phyloP scores from a whole-genome alignment of 2,888 invertebrate species.

The Pachydiplax longipennis region DNA sequence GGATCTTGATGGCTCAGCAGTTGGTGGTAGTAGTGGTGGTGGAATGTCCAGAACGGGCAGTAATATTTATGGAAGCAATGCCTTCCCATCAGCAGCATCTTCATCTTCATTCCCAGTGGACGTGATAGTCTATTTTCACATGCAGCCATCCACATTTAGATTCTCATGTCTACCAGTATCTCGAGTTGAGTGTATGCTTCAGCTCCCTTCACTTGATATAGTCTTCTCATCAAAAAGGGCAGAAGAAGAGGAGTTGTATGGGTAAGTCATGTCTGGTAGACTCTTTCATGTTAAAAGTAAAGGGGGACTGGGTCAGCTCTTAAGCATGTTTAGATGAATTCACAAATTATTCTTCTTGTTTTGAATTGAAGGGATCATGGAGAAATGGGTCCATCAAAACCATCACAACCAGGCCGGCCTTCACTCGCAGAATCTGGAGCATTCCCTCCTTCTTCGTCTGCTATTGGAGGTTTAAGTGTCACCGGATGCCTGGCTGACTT shows the following conservation, averaged over 20 bases:
- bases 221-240: slow-evolving; percentile 94
- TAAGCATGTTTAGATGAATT: neutral
- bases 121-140: slow-evolving; percentile 97
- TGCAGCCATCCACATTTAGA: slow-evolving; percentile 95
- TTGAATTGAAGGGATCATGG: slow-evolving; percentile 14
- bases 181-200: slow-evolving; percentile 93
- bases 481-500: slow-evolving; percentile 97
- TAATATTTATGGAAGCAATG: slow-evolving; percentile 12
- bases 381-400: slow-evolving; percentile 11
- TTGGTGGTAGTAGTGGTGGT: neutral
- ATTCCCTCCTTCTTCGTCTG: slow-evolving; percentile 64
- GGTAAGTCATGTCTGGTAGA: neutral
- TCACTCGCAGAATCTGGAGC: slow-evolving; percentile 10
- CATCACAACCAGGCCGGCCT: neutral
- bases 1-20: slow-evolving; percentile 50
- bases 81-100: slow-evolving; percentile 55
- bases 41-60: neutral
- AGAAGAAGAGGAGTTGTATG: slow-evolving; percentile 67
- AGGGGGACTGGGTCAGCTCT: no score
- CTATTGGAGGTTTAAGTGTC: slow-evolving; percentile 87
- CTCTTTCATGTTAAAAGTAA: no score
- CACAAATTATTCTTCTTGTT: neutral
- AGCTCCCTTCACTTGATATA: slow-evolving; percentile 95
- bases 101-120: slow-evolving; percentile 97
- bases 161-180: slow-evolving; percentile 96